phyloP scores from a whole-genome alignment of 2,888 invertebrate species.

The Chelonus formosanus region DNA sequence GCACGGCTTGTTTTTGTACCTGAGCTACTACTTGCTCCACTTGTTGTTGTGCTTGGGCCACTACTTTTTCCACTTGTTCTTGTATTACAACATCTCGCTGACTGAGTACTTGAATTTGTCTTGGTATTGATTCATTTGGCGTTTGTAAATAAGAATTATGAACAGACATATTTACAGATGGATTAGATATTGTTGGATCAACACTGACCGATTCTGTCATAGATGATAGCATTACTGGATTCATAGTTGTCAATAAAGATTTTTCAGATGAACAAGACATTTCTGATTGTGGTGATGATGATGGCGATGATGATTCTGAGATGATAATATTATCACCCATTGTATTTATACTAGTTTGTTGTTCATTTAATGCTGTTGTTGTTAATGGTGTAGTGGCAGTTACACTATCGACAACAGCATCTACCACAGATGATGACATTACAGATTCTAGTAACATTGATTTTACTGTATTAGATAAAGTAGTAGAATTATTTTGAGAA shows the following conservation, averaged over 20 bases:
- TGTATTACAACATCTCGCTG: slow-evolving; percentile 60
- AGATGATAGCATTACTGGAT: slow-evolving; percentile 55
- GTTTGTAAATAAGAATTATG: slow-evolving; percentile 52
- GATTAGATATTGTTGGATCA: slow-evolving; percentile 45
- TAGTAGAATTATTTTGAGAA: too few species aligned
- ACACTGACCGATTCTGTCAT: slow-evolving; percentile 56
- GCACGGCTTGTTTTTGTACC: slow-evolving; percentile 61
- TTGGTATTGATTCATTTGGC: slow-evolving; percentile 45
- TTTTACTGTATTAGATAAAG: too few species aligned
- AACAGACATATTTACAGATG: slow-evolving; percentile 48
- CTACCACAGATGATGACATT: slow-evolving; percentile 18
- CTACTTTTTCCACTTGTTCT: slow-evolving; percentile 61
- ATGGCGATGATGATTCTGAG: background rate
- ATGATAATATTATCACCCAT: too few species aligned
- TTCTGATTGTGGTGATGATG: slow-evolving; percentile 42
- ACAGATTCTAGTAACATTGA: too few species aligned
- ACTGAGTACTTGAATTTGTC: slow-evolving; percentile 54
- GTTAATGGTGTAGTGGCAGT: too few species aligned
- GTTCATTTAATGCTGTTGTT: too few species aligned
- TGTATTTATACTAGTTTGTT: too few species aligned
- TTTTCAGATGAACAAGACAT: slow-evolving; percentile 45
- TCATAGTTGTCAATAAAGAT: slow-evolving; percentile 56
- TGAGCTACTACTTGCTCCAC: slow-evolving; percentile 63
- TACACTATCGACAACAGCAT: slow-evolving; percentile 31
- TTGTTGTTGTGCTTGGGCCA: slow-evolving; percentile 62